Conservation (phyloP, 2,113 vertebrate species). For the Tupaia tana region DNA sequence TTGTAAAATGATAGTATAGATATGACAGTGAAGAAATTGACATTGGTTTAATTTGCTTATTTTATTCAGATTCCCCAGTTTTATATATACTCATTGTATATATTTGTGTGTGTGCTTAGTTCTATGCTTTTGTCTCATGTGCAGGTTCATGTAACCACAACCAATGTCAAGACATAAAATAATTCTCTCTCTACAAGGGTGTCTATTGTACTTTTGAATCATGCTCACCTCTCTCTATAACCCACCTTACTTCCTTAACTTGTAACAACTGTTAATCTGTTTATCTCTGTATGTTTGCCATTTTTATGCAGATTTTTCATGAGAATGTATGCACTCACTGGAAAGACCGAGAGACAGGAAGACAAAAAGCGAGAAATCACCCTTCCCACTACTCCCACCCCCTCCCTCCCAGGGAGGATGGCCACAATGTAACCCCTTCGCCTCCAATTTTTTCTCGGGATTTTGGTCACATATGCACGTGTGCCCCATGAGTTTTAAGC, state of each 20-base stretch:
- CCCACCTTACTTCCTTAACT: neutral
- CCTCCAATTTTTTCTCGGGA: too few species aligned
- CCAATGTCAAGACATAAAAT: neutral
- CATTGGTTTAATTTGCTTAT: neutral
- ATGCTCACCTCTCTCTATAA: neutral
- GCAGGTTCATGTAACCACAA: neutral
- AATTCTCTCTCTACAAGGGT: neutral
- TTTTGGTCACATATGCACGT: too few species aligned
- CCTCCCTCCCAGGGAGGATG: too few species aligned
- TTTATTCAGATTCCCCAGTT: neutral
- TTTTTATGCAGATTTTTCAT: neutral
- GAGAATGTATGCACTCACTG: too few species aligned
- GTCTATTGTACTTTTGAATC: neutral
- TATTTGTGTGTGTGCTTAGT: neutral
- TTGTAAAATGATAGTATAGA: neutral
- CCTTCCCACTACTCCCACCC: too few species aligned
- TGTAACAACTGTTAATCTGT: neutral
- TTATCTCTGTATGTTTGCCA: neutral
- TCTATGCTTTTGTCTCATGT: neutral
- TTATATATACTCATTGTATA: neutral
- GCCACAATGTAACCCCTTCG: too few species aligned
- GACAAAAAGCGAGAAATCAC: too few species aligned
- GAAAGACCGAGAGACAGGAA: too few species aligned
- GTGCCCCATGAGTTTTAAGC: too few species aligned
- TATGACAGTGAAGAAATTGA: neutral